Evolutionary conservation across 2,888 invertebrate species (phyloP).

Genomic region (Torymus tubicola): DNA sequence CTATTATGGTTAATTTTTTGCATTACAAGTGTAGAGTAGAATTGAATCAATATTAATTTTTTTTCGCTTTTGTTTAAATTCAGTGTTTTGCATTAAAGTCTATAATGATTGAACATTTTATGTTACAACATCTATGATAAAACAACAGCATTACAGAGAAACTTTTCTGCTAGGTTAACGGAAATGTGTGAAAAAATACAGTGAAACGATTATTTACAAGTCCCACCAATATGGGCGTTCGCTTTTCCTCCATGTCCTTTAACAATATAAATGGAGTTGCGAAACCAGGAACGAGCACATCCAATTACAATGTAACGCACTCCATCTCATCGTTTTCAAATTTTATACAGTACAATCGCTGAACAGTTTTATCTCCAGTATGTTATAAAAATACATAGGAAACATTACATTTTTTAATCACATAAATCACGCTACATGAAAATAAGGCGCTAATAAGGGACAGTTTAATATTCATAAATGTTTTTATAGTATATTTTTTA

Average conservation of each 20-base stretch:
- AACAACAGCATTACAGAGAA: conserved; percentile 54
- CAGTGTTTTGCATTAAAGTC: conserved; percentile 9
- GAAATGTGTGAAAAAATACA: conserved; percentile 49
- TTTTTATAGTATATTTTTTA: conserved; percentile 16
- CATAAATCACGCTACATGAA: conserved; percentile 36
- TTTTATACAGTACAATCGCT: conserved; percentile 20
- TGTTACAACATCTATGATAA: conserved; percentile 44
- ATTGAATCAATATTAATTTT: conserved; percentile 7
- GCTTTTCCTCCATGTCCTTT: conserved; percentile 19
- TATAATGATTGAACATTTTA: conserved; percentile 35
- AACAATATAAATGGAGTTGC: conserved; percentile 24
- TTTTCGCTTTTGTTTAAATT: conserved; percentile 8
- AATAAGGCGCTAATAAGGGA: conserved; percentile 27
- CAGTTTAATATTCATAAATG: not conserved
- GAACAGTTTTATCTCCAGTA: conserved; percentile 3
- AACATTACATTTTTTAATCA: conserved; percentile 39
- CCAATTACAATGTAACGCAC: conserved; percentile 31
- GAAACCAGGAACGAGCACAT: conserved; percentile 50
- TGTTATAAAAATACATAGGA: conserved; percentile 49
- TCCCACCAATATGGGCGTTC: conserved; percentile 29
- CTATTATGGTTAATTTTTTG: conserved; percentile 17
- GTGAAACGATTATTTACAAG: conserved; percentile 53
- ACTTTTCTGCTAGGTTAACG: conserved; percentile 51
- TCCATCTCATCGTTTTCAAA: not conserved
- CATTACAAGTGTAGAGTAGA: conserved; percentile 24